phyloP scores from a whole-genome alignment of 1,140 invertebrate species.

The Lepidotrigona ventralis region DNA sequence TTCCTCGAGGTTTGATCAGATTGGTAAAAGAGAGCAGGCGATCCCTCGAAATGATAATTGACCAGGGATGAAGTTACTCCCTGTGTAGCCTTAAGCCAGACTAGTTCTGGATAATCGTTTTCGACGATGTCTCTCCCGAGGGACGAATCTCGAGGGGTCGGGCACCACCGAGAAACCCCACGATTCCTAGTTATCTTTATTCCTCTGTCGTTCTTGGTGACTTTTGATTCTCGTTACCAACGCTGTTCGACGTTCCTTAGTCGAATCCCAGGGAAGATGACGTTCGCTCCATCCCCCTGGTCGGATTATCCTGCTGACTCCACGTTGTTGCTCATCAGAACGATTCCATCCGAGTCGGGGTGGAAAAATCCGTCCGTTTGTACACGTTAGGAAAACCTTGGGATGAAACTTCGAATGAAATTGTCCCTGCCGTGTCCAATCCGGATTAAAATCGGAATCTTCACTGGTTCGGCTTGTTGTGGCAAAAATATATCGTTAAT shows the following conservation, averaged over 20 bases:
- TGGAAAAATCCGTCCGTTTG: neutral
- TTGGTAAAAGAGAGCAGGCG: neutral
- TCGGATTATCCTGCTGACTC: slow-evolving; percentile 43
- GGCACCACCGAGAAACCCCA: slow-evolving; percentile 6
- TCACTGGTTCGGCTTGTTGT: too few species aligned
- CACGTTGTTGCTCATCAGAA: neutral
- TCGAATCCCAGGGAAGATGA: slow-evolving; percentile 21
- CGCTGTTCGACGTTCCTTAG: slow-evolving; percentile 11
- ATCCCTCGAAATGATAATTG: neutral
- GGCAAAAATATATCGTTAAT: too few species aligned
- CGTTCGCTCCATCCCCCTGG: slow-evolving; percentile 33
- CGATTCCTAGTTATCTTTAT: slow-evolving; percentile 60
- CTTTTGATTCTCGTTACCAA: slow-evolving; percentile 43
- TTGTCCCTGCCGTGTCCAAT: too few species aligned
- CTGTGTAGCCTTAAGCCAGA: slow-evolving; percentile 11
- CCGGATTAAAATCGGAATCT: too few species aligned
- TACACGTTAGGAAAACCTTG: neutral
- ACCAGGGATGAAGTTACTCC: neutral
- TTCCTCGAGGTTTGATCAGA: neutral
- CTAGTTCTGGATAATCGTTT: slow-evolving; percentile 54
- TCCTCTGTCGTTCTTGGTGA: slow-evolving; percentile 14
- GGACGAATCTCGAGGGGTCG: slow-evolving; percentile 33
- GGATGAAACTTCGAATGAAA: too few species aligned
- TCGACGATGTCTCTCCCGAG: slow-evolving; percentile 30
- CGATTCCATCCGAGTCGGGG: neutral